A percentile compares a stretch with the other conserved stretches of the same genome.
Evolutionary conservation across 2,888 invertebrate species (phyloP).

Genomic region (Ichneumoninae sp.): DNA sequence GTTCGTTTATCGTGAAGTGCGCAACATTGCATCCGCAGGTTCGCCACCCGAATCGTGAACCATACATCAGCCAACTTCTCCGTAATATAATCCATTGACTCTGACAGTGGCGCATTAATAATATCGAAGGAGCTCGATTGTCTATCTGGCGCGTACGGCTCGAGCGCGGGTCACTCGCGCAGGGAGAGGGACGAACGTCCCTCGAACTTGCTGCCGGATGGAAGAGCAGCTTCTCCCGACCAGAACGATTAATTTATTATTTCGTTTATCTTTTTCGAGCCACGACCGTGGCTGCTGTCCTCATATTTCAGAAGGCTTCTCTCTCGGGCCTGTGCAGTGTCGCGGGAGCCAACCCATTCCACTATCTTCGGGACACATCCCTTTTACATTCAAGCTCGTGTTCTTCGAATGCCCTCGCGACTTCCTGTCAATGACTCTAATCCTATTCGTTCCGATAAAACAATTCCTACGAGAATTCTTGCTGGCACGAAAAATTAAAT

Average conservation of each 20-base stretch:
- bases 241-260: conserved; percentile 60
- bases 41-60: conserved; percentile 29
- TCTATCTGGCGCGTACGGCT: conserved; percentile 61
- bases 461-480: not conserved
- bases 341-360: conserved; percentile 2
- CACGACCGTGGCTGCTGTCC: conserved; percentile 39
- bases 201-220: conserved; percentile 11
- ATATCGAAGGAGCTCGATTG: conserved; percentile 67
- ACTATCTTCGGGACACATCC: conserved; percentile 5
- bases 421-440: not conserved
- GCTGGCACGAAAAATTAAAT: not conserved
- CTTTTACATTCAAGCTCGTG: conserved; percentile 13
- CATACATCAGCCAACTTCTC: conserved; percentile 60
- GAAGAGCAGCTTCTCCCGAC: conserved; percentile 22
- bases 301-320: conserved; percentile 53
- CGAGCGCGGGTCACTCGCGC: conserved; percentile 33
- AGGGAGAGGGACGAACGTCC: conserved; percentile 18
- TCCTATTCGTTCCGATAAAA: not conserved
- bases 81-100: conserved; percentile 72
- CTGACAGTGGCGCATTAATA: conserved; percentile 67
- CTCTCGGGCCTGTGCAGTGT: conserved; percentile 2
- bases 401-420: not conserved
- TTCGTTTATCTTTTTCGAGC: conserved; percentile 60
- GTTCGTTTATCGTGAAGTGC: conserved; percentile 23
- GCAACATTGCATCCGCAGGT: conserved; percentile 4